These are phyloP conservation scores for Cydia splendana DNA, from an alignment of 1,140 invertebrate genomes.

Conservation along the genomic window DNA sequence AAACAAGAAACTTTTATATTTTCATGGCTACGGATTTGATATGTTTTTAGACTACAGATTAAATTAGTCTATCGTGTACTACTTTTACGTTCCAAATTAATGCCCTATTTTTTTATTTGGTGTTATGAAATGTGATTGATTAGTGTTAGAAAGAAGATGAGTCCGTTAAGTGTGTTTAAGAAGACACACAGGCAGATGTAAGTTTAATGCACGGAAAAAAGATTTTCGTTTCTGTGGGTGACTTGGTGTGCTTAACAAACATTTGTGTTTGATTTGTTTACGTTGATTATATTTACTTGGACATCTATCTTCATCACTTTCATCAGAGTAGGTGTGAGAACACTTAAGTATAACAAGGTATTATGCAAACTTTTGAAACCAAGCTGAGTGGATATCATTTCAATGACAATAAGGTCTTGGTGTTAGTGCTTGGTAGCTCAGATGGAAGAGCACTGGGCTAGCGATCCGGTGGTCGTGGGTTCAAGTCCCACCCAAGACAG, in stretches of 20 bases:
- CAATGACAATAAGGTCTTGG: no score
- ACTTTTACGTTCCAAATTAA: constrained; percentile 10
- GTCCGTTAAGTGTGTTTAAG: constrained; percentile 42
- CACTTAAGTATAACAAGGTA: background rate
- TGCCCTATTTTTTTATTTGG: constrained; percentile 6
- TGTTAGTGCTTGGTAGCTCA: no score
- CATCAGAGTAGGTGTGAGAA: background rate
- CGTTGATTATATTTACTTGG: constrained; percentile 1
- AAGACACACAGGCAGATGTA: constrained; percentile 44
- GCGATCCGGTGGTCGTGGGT: no score
- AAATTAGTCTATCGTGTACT: background rate
- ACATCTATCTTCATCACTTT: background rate
- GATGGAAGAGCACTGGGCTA: no score
- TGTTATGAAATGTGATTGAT: constrained; percentile 21
- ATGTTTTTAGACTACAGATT: background rate
- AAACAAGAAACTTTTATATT: background rate
- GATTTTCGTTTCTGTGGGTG: no score
- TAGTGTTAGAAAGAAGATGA: constrained; percentile 38
- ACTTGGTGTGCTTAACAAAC: background rate
- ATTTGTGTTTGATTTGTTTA: background rate
- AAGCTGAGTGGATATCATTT: no score
- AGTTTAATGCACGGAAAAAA: constrained; percentile 27
- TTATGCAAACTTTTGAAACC: no score
- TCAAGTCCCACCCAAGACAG: no score
- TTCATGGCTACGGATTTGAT: background rate